Evolutionary conservation across 35 echinoderm and acorn worm genomes (phyloP), one percentile per base, ranked within the genome.

Genomic region (Strongylocentrotus purpuratus): DNA sequence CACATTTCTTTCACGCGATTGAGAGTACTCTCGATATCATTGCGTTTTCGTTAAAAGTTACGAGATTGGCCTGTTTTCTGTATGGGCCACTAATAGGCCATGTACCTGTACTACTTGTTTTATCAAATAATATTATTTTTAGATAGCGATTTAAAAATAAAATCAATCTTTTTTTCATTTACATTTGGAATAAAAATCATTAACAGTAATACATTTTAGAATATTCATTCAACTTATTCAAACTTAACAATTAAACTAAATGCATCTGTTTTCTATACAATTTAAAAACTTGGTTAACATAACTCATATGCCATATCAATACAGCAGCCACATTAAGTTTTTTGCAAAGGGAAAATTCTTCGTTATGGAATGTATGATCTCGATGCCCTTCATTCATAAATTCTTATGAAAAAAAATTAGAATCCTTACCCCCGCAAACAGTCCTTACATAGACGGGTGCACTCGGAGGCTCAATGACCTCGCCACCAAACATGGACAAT

Each of bases 401-500:
- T 32, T 87, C 11, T 1, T 4, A 55, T 55, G 15, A 55, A 12
- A 15, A 10, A 55, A 55, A 78, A 28, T 12, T 47, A 55, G 5
- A 50, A 85, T 46, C 59, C 95, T 94, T 95, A 98, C 97, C 95
- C 28, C 94, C 85, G 85, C 97, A 98, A 8, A 93, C 70, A 46
- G 95, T 98, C 25, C 48, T 88, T 5, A 95, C 97, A 50, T 85
- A 52, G 18, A 98, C 85, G 18, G 94, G 65, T 45, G 88, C 32
- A 47, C 95, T 98, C 12, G 48, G 50, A 3, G 85, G 85, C 31
- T 96, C 97, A 52, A 91, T 33, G 13, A 94, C 95, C 60, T 97
- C 97, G 12, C 94, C 96, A 28, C 95, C 95, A 9, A 58, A 31
- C 22, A 78, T 58, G 32, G 46, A 35, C n/a, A 96, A 85, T 47